A percentile compares a stretch with the other conserved stretches of the same genome.
Evolutionary conservation across 2,113 vertebrate genomes (phyloP).

Genomic region (Gallinago media): DNA sequence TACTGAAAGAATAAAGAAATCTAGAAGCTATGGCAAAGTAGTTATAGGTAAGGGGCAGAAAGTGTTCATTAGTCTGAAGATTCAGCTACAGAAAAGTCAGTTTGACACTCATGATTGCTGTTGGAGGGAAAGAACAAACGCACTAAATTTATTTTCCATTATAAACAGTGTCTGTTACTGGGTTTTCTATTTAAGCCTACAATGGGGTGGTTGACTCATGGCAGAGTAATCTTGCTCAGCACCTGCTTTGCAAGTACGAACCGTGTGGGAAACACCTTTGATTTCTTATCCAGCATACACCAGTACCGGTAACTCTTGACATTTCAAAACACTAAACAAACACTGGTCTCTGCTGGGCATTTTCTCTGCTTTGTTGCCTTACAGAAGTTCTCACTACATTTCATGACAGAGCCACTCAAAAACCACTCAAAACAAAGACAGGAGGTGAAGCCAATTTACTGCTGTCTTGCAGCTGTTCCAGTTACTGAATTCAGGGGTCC

Average conservation of each 20-base stretch:
- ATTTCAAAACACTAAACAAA: neutral
- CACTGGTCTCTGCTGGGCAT: neutral
- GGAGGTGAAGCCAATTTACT: neutral
- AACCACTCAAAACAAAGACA: neutral
- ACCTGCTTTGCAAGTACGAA: neutral
- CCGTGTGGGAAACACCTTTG: neutral
- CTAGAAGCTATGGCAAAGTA: neutral
- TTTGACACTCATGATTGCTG: neutral
- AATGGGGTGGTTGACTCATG: neutral
- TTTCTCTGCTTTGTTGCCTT: neutral
- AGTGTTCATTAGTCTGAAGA: neutral
- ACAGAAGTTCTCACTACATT: neutral
- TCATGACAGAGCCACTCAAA: neutral
- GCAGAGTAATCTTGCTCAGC: neutral
- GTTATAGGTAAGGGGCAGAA: neutral
- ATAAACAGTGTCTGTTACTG: neutral
- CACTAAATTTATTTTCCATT: neutral
- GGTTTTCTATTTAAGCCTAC: neutral
- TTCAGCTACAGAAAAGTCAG: neutral
- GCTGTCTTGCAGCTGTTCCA: neutral
- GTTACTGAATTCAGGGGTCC: neutral
- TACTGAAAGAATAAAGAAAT: neutral
- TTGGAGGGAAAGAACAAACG: neutral
- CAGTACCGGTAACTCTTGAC: neutral
- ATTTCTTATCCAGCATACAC: neutral